Percentiles rank a stretch among this genome's conserved stretches.
Evolutionary conservation across 2,888 invertebrate genomes (phyloP).

Genomic region (Drosophila acutilabella): DNA sequence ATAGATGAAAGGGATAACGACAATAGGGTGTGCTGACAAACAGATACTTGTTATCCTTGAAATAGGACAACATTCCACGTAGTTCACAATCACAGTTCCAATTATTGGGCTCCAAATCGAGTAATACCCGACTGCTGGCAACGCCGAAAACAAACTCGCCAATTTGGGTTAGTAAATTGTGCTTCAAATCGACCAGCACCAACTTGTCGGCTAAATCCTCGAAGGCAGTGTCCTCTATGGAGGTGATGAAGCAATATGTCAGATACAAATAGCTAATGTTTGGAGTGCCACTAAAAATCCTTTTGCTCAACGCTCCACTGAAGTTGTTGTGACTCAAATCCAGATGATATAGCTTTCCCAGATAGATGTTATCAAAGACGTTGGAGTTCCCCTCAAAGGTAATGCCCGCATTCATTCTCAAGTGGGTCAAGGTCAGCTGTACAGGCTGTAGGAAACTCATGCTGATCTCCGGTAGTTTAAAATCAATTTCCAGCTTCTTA

Average conservation of each 20-base stretch:
- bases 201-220: conserved; percentile 58
- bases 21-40: conserved; percentile 78
- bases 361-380: conserved; percentile 68
- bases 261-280: conserved; percentile 70
- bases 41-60: conserved; percentile 39
- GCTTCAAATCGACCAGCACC: conserved; percentile 70
- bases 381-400: conserved; percentile 49
- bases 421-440: conserved; percentile 67
- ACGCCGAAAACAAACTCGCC: conserved; percentile 30
- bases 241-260: conserved; percentile 58
- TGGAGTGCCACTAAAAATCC: conserved; percentile 67
- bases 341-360: conserved; percentile 63
- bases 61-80: conserved; percentile 54
- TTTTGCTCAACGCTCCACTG: conserved; percentile 54
- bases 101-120: conserved; percentile 72
- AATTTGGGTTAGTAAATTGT: conserved; percentile 72
- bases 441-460: conserved; percentile 80
- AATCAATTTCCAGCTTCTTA: conserved; percentile 66
- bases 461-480: conserved; percentile 52
- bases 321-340: conserved; percentile 79
- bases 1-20: conserved; percentile 61
- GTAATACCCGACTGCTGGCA: conserved; percentile 17
- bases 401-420: conserved; percentile 68
- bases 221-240: conserved; percentile 74
- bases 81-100: conserved; percentile 79